Evolutionary conservation across 2,888 invertebrate genomes (phyloP).

Genomic region (Archips crataeganus): DNA sequence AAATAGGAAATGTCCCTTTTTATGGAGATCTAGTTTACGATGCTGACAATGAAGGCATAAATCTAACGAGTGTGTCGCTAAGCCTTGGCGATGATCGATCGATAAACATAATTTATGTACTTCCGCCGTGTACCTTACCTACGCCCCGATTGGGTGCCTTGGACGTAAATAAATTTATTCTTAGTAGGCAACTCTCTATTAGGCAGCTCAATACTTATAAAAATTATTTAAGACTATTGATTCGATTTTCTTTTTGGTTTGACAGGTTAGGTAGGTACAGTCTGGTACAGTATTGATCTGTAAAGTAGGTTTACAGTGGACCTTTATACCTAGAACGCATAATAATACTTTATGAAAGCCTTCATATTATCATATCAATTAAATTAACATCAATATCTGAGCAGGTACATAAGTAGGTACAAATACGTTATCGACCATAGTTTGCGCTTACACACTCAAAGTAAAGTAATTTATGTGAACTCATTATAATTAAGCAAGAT

Average conservation of each 20-base stretch:
- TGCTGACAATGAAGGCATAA: constrained; percentile 84
- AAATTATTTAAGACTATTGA: constrained; percentile 2
- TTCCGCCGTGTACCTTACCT: constrained; percentile 66
- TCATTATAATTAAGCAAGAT: constrained; percentile 14
- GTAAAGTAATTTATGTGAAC: neutral
- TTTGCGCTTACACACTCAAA: neutral
- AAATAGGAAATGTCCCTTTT: constrained; percentile 86
- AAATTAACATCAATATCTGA: neutral
- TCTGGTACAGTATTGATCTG: too few relatives aligned
- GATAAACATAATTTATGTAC: constrained; percentile 85
- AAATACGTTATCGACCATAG: neutral
- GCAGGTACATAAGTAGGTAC: neutral
- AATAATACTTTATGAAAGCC: too few relatives aligned
- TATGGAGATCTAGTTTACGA: constrained; percentile 86
- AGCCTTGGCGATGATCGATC: constrained; percentile 81
- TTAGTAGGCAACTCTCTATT: constrained; percentile 17
- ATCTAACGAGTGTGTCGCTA: constrained; percentile 81
- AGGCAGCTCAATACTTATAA: constrained; percentile 21
- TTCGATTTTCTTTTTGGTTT: neutral
- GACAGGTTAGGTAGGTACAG: neutral
- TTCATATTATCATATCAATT: too few relatives aligned
- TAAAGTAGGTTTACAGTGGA: too few relatives aligned
- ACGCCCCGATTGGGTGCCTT: constrained; percentile 64
- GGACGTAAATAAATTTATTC: constrained; percentile 40
- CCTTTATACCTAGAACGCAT: neutral